Percentiles rank a stretch among this genome's conserved stretches.
These are phyloP conservation scores for Malurus cyaneus DNA, from an alignment of 2,113 vertebrate species.

Conservation along the genomic window DNA sequence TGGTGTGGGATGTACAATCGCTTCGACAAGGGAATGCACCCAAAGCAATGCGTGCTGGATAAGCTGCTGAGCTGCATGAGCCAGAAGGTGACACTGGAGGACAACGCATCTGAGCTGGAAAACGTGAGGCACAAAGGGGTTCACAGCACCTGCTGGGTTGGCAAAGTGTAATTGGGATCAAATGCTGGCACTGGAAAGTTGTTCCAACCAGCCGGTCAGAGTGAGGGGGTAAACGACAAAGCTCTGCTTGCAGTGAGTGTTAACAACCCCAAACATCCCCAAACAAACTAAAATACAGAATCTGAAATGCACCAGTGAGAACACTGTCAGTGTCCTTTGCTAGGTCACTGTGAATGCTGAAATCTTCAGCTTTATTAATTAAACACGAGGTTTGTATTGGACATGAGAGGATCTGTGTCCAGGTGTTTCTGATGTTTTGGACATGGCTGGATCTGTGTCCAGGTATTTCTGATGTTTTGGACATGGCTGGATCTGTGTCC, in stretches of 20 bases:
- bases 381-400: neutral
- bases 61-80: conserved; percentile 68
- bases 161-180: fast-evolving
- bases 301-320: neutral
- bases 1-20: conserved; percentile 85
- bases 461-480: neutral
- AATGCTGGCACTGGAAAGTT: fast-evolving
- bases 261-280: neutral
- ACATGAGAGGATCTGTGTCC: neutral
- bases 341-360: neutral
- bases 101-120: conserved; percentile 63
- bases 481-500: neutral
- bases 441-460: neutral
- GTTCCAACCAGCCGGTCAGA: neutral
- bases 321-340: neutral
- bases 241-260: neutral
- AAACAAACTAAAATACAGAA: neutral
- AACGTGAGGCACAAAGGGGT: conserved; percentile 56
- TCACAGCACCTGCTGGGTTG: fast-evolving
- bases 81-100: conserved; percentile 68
- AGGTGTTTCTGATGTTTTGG: neutral
- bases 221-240: neutral
- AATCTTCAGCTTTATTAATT: neutral
- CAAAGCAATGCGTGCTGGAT: conserved; percentile 77
- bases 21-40: conserved; percentile 82